Percentiles rank a stretch among this genome's conserved stretches.
Conservation (phyloP, 2,888 invertebrate species). For the Acleris emargana region DNA sequence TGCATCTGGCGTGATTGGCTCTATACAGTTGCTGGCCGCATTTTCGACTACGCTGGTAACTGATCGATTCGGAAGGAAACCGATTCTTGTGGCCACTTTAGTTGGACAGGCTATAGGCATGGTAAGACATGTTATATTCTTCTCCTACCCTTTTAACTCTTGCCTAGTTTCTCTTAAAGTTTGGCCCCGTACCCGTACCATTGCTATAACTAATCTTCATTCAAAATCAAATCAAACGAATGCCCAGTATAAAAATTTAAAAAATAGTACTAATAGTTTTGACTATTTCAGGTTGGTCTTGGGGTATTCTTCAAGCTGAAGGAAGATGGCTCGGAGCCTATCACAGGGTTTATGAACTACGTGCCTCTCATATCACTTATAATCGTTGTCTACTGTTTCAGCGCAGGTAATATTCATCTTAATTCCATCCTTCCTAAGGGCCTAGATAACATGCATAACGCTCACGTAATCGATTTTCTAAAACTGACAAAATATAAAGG, state of each 20-base stretch:
- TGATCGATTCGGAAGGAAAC: slow-evolving; percentile 52
- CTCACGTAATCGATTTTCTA: too few species aligned
- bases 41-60: slow-evolving; percentile 44
- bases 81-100: slow-evolving; percentile 48
- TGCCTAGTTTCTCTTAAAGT: too few species aligned
- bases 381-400: slow-evolving; percentile 61
- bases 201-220: too few species aligned
- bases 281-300: slow-evolving; percentile 57
- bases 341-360: slow-evolving; percentile 60
- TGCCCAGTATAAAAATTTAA: too few species aligned
- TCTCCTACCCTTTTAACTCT: too few species aligned
- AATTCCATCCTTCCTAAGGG: too few species aligned
- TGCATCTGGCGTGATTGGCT: slow-evolving; percentile 46
- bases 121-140: slow-evolving; percentile 44
- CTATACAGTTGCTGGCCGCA: slow-evolving; percentile 45
- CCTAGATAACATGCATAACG: too few species aligned
- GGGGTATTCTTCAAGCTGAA: slow-evolving; percentile 60
- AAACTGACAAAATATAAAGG: too few species aligned
- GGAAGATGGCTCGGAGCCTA: slow-evolving; percentile 37
- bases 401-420: slow-evolving; percentile 53
- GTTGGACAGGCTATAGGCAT: slow-evolving; percentile 52
- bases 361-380: slow-evolving; percentile 64
- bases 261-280: too few species aligned
- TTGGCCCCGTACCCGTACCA: too few species aligned
- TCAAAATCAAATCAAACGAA: too few species aligned